Evolutionary conservation across 2,113 vertebrate genomes (phyloP).

Genomic region (Microtus montanus): DNA sequence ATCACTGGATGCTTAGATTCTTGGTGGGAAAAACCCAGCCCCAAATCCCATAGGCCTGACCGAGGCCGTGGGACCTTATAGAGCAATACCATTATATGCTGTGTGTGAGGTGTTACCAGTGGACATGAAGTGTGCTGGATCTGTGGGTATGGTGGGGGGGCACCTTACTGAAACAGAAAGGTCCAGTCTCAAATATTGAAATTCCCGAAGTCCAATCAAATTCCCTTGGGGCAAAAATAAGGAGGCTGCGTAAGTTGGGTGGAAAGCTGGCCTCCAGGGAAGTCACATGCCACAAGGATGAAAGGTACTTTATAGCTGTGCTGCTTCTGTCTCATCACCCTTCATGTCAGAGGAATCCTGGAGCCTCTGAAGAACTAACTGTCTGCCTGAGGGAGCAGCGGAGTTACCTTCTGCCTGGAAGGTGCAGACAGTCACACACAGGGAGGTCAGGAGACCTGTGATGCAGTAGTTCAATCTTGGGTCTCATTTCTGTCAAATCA

Average conservation of each 20-base stretch:
- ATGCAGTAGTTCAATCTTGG: not conserved
- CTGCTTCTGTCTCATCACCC: not conserved
- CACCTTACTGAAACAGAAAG: not conserved
- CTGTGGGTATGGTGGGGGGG: not conserved
- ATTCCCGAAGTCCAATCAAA: not conserved
- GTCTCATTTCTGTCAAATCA: not conserved
- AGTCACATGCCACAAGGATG: not conserved
- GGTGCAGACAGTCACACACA: not conserved
- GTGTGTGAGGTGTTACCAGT: rapidly evolving
- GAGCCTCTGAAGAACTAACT: not conserved
- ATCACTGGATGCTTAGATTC: not conserved
- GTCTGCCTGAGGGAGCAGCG: too few species aligned
- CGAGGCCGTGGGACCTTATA: not conserved
- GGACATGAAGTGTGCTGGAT: not conserved
- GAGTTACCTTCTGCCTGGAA: not conserved
- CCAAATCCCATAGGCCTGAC: not conserved
- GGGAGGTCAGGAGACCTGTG: not conserved
- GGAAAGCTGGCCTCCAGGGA: not conserved
- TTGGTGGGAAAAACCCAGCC: not conserved
- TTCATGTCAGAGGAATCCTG: not conserved
- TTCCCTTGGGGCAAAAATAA: not conserved
- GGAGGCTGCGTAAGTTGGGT: not conserved
- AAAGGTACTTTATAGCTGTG: not conserved
- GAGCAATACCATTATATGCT: rapidly evolving
- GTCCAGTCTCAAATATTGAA: not conserved